Percentiles rank a stretch among this genome's conserved stretches.
Evolutionary conservation across 1,140 invertebrate species (phyloP).

Genomic region (Macrosteles quadrilineatus): DNA sequence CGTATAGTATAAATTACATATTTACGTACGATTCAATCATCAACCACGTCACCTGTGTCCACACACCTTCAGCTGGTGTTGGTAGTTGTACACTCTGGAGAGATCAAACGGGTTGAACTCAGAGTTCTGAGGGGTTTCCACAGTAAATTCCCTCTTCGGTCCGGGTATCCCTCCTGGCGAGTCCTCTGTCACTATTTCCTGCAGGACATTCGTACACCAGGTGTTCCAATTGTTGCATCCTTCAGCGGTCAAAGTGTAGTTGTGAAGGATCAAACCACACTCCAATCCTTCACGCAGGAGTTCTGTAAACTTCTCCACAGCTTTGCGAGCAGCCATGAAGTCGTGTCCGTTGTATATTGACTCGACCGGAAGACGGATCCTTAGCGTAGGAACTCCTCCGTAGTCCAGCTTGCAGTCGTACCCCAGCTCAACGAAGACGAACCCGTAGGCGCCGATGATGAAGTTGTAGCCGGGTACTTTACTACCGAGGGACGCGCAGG

Average conservation of each 20-base stretch:
- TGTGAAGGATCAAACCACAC: not conserved
- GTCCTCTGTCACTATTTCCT: not conserved
- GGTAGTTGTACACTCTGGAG: conserved; percentile 10
- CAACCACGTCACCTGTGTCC: not conserved
- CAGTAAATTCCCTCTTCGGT: not conserved
- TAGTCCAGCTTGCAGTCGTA: not conserved
- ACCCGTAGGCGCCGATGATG: conserved; percentile 11
- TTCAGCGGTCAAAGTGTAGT: not conserved
- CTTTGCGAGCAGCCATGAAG: not conserved
- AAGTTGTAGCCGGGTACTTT: not conserved
- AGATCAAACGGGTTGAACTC: not conserved
- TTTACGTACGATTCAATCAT: too few species aligned
- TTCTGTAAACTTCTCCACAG: not conserved
- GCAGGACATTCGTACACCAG: not conserved
- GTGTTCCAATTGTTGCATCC: not conserved
- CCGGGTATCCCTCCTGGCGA: not conserved
- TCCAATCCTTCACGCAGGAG: not conserved
- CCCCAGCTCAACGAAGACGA: not conserved
- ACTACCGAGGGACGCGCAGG: not conserved
- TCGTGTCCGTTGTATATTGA: not conserved
- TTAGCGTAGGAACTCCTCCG: not conserved
- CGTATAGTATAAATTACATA: too few species aligned
- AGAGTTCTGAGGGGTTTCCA: not conserved
- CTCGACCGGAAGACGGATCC: not conserved
- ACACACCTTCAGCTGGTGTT: not conserved